Percentiles rank a stretch among this genome's conserved stretches.
phyloP scores from a whole-genome alignment of 2,888 invertebrate species.

The Ctena decussata region DNA sequence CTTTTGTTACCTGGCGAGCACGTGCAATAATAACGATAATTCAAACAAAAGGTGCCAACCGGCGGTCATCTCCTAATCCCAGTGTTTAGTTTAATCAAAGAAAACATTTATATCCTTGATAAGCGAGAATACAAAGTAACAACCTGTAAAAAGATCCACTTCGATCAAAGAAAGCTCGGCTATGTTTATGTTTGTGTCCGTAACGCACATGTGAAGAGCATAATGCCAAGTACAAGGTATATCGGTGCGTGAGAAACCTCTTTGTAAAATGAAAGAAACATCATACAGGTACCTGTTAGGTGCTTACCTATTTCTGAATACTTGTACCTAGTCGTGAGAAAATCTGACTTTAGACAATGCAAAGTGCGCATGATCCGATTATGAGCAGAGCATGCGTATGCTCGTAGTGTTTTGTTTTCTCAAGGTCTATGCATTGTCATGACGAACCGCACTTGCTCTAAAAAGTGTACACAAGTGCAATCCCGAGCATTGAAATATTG shows the following conservation, averaged over 20 bases:
- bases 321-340: no score
- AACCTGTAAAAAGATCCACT: not conserved
- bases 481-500: no score
- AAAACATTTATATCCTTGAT: not conserved
- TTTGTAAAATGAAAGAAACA: not conserved
- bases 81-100: not conserved
- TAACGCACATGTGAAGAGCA: slow-evolving; percentile 7
- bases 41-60: slow-evolving; percentile 1
- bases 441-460: no score
- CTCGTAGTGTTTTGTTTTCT: no score
- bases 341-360: no score
- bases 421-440: no score
- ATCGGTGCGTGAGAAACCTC: not conserved
- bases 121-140: not conserved
- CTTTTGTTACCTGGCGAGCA: no score
- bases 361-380: no score
- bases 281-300: not conserved
- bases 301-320: no score
- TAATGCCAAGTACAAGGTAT: not conserved
- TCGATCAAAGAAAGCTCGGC: not conserved
- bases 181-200: slow-evolving; percentile 9
- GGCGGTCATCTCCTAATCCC: not conserved
- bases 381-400: no score
- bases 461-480: no score
- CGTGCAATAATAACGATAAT: no score